These are phyloP conservation scores for Passer domesticus DNA, from an alignment of 2,113 vertebrate genomes.

Conservation along the genomic window DNA sequence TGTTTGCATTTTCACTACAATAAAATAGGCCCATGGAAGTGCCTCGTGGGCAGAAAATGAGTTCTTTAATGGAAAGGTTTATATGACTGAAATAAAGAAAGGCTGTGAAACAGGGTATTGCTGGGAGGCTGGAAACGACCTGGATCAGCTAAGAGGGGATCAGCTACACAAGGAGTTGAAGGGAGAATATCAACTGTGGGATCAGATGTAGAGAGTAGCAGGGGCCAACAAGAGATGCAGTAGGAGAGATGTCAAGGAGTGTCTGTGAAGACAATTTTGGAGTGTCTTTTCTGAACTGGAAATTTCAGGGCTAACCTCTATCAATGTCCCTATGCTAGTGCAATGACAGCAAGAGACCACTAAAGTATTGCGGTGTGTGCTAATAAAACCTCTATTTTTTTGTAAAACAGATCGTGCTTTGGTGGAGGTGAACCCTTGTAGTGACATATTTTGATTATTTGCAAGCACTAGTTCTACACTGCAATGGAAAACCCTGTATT, in stretches of 20 bases:
- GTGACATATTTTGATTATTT: background rate
- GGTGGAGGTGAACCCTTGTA: background rate
- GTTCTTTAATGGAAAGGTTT: background rate
- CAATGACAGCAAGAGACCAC: background rate
- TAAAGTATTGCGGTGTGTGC: background rate
- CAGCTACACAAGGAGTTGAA: background rate
- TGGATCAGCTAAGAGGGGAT: background rate
- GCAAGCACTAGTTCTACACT: background rate
- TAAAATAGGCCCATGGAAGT: background rate
- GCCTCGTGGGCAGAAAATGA: background rate
- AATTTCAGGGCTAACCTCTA: background rate
- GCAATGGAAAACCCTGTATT: background rate
- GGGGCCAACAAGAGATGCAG: background rate
- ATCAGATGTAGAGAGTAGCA: background rate
- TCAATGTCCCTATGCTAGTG: background rate
- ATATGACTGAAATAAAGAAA: background rate
- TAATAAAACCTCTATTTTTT: background rate
- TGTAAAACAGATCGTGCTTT: background rate
- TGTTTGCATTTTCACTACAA: slow-evolving; percentile 21
- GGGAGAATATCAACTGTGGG: background rate
- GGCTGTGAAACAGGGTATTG: background rate
- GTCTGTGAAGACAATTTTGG: background rate
- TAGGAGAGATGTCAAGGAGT: background rate
- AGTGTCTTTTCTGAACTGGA: background rate
- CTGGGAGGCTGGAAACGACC: background rate